Percentiles rank a stretch among this genome's conserved stretches.
Evolutionary conservation across 2,888 invertebrate genomes (phyloP).

Genomic region (Disparrhopalites patrizii): DNA sequence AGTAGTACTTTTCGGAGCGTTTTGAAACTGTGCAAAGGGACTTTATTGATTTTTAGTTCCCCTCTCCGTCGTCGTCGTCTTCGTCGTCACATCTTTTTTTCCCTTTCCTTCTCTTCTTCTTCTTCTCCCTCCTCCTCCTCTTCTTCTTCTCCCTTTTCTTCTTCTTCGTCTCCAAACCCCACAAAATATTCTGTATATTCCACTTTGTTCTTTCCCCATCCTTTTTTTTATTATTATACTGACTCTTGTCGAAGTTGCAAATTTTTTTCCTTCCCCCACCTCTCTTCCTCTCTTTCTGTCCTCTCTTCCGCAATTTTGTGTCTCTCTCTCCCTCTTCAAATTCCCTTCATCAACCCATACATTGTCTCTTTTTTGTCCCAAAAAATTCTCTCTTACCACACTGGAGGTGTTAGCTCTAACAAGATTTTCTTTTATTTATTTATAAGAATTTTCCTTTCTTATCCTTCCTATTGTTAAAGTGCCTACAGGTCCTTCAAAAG

Average conservation of each 20-base stretch:
- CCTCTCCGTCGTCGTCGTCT: conserved; percentile 2
- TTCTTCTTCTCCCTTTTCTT: not conserved
- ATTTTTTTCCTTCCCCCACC: not conserved
- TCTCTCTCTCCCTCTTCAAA: not conserved
- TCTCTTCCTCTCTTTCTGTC: not conserved
- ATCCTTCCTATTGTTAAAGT: not conserved
- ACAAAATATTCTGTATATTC: conserved; percentile 1
- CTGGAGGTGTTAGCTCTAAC: too few relatives aligned
- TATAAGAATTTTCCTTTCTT: too few relatives aligned
- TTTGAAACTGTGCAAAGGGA: conserved; percentile 10
- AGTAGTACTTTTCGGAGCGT: not conserved
- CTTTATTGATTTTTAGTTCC: conserved; percentile 22
- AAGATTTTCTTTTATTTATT: too few relatives aligned
- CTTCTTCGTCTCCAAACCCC: not conserved
- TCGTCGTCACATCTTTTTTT: conserved; percentile 6
- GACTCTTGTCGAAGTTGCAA: conserved; percentile 2
- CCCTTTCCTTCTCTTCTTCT: not conserved
- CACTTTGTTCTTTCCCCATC: conserved; percentile 1
- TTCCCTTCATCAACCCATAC: not conserved
- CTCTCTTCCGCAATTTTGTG: not conserved
- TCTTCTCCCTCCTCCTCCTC: not conserved
- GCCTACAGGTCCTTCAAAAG: not conserved
- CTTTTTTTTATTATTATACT: not conserved
- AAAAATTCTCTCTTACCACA: too few relatives aligned
- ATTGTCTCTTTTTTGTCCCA: too few relatives aligned